Evolutionary conservation across 2,113 vertebrate genomes (phyloP).

Genomic region (Epinephelus moara): DNA sequence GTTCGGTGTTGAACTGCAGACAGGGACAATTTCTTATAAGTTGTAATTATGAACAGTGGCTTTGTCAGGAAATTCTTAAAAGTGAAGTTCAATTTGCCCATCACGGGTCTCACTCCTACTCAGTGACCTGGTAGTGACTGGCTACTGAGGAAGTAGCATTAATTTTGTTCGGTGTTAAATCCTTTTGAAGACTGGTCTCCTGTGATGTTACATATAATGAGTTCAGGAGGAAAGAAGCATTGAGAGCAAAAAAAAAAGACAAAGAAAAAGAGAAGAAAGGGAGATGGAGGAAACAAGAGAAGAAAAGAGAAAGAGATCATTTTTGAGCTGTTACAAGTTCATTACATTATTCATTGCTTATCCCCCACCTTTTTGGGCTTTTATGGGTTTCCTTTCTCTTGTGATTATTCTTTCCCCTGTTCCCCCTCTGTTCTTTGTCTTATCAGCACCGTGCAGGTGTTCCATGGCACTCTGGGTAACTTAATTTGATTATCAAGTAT

Average conservation of each 20-base stretch:
- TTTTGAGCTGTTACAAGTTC: constrained; percentile 67
- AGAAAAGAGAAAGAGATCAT: constrained; percentile 48
- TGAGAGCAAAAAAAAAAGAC: constrained; percentile 20
- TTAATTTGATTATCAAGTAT: constrained; percentile 81
- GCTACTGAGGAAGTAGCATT: constrained; percentile 38
- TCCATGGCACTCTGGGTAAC: constrained; percentile 60
- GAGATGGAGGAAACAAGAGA: constrained; percentile 45
- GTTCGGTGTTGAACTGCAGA: constrained; percentile 51
- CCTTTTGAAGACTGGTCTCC: constrained; percentile 54
- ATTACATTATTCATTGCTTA: constrained; percentile 71
- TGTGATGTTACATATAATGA: constrained; percentile 63
- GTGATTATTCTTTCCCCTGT: constrained; percentile 49
- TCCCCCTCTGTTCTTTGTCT: constrained; percentile 72
- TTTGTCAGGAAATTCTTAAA: constrained; percentile 64
- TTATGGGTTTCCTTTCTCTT: constrained; percentile 61
- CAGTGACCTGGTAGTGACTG: constrained; percentile 46
- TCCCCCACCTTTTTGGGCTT: constrained; percentile 56
- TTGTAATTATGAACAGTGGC: constrained; percentile 55
- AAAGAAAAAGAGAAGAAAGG: constrained; percentile 20
- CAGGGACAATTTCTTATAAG: constrained; percentile 29
- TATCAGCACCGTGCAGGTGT: constrained; percentile 77
- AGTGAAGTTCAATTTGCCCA: constrained; percentile 60
- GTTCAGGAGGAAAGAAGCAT: constrained; percentile 41
- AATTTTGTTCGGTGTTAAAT: constrained; percentile 51
- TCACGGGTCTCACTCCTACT: constrained; percentile 45